A percentile compares a stretch with the other conserved stretches of the same genome.
Evolutionary conservation across 2,797 vertebrate species (phyloP).

Genomic region (Nannoperca australis): DNA sequence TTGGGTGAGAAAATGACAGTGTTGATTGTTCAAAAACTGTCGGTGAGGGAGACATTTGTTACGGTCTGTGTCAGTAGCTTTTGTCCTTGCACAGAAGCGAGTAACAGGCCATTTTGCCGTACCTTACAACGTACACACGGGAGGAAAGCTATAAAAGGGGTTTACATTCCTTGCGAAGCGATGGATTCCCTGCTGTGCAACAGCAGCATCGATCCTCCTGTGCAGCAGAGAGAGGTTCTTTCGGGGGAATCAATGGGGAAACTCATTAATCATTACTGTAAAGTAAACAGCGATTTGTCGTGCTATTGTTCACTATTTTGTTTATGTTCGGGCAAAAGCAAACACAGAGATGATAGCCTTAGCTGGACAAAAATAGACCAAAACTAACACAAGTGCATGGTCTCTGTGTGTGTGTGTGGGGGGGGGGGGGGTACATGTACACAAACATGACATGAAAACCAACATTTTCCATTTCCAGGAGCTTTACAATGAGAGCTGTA

Average conservation of each 20-base stretch:
- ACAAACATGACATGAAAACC: neutral
- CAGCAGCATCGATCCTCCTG: conserved; percentile 40
- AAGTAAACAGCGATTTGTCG: conserved; percentile 29
- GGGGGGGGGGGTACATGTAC: neutral
- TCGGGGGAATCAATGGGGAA: conserved; percentile 31
- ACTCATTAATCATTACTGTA: conserved; percentile 48
- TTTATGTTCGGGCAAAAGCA: conserved; percentile 14
- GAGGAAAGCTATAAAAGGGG: neutral
- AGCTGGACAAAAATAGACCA: neutral
- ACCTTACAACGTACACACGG: neutral
- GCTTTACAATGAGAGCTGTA: neutral
- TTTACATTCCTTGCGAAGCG: conserved; percentile 10
- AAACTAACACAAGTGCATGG: neutral
- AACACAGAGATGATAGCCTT: conserved; percentile 8
- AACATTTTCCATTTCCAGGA: neutral
- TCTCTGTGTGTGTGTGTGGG: neutral
- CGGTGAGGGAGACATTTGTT: neutral
- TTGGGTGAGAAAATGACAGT: neutral
- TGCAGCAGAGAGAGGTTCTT: conserved; percentile 23
- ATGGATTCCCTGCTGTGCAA: conserved; percentile 35
- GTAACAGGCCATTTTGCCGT: neutral
- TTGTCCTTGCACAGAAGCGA: neutral
- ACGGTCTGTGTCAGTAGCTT: neutral
- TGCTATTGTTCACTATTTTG: conserved; percentile 12
- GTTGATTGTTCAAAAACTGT: conserved; percentile 4